Percentiles rank a stretch among this genome's conserved stretches.
phyloP scores from a whole-genome alignment of 2,113 vertebrate species.

The Pelecanoides urinatrix region DNA sequence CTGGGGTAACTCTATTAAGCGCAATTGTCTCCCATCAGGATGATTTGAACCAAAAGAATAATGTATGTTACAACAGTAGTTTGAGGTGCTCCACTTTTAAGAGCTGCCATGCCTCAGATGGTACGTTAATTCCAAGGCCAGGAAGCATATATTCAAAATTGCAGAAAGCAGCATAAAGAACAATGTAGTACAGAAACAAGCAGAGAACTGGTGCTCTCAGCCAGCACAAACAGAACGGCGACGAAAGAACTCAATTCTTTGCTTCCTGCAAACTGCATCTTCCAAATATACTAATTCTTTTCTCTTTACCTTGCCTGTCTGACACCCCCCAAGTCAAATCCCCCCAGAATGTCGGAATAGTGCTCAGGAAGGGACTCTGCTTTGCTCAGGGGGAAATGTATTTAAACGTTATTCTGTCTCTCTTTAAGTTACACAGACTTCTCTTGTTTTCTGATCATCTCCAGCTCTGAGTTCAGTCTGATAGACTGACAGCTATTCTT shows the following conservation, averaged over 20 bases:
- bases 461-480: background rate
- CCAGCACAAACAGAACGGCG: background rate
- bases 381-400: background rate
- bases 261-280: background rate
- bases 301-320: background rate
- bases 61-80: background rate
- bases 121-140: background rate
- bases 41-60: background rate
- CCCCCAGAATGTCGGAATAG: background rate
- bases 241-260: background rate
- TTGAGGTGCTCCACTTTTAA: background rate
- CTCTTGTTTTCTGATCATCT: slow-evolving; percentile 16
- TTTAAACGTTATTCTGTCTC: background rate
- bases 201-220: background rate
- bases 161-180: background rate
- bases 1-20: background rate
- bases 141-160: background rate
- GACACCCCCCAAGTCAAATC: background rate
- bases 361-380: background rate
- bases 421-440: background rate
- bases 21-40: background rate
- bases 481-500: background rate
- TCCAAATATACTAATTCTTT: slow-evolving; percentile 22
- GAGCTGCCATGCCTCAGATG: background rate
- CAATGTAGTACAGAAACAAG: background rate